Conservation (phyloP, 2,888 invertebrate species). For the Mimumesa dahlbomi region DNA sequence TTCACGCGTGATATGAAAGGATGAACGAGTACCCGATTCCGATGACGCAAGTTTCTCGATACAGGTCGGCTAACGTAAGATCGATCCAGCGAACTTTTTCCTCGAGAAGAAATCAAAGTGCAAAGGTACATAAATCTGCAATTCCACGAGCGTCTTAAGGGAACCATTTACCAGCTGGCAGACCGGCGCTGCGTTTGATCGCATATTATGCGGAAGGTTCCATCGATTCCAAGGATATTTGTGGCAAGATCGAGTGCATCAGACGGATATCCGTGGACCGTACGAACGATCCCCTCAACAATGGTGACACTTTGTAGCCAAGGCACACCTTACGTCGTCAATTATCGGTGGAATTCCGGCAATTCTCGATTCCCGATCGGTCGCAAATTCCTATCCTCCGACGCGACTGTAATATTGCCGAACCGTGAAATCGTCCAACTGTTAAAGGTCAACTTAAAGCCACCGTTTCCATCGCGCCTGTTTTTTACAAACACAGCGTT, state of each 20-base stretch:
- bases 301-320: slow-evolving; percentile 7
- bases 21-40: slow-evolving; percentile 15
- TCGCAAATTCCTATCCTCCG: slow-evolving; percentile 22
- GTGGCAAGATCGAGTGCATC: background rate
- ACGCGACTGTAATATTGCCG: slow-evolving; percentile 22
- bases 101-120: background rate
- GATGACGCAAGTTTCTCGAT: background rate
- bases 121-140: background rate
- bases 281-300: slow-evolving; percentile 6
- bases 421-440: slow-evolving; percentile 18
- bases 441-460: slow-evolving; percentile 24
- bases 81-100: background rate
- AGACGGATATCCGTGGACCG: slow-evolving; percentile 1
- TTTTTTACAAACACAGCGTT: slow-evolving; percentile 11
- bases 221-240: slow-evolving; percentile 18
- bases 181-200: slow-evolving; percentile 6
- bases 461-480: background rate
- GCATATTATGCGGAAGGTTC: background rate
- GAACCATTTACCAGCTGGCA: slow-evolving; percentile 16
- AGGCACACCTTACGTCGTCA: background rate
- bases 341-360: slow-evolving; percentile 24
- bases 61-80: slow-evolving; percentile 12
- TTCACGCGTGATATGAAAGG: no score
- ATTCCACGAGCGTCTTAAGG: background rate
- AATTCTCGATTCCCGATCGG: slow-evolving; percentile 21